Conservation (phyloP, 2,797 vertebrate genomes). For the Thunnus albacares region DNA sequence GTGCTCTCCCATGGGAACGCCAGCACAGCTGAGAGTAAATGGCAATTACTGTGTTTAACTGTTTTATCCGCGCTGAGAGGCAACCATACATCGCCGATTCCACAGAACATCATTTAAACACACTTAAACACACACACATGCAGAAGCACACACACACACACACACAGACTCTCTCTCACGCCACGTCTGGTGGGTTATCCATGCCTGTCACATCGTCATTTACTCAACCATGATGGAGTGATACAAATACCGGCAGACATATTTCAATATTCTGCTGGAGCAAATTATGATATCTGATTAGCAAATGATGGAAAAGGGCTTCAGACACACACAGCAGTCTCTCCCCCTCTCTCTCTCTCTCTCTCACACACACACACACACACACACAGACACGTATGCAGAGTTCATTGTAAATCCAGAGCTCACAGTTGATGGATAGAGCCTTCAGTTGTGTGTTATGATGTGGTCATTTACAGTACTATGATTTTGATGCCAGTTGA, state of each 20-base stretch:
- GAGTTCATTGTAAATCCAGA: constrained; percentile 25
- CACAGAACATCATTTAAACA: constrained; percentile 78
- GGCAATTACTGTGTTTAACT: constrained; percentile 83
- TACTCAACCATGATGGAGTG: constrained; percentile 74
- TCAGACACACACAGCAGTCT: constrained; percentile 2
- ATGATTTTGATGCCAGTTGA: background rate
- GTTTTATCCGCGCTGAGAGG: constrained; percentile 76
- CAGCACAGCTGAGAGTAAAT: constrained; percentile 81
- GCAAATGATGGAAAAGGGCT: constrained; percentile 59
- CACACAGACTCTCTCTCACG: constrained; percentile 32
- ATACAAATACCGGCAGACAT: constrained; percentile 73
- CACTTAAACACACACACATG: constrained; percentile 50
- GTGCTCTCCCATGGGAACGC: constrained; percentile 71
- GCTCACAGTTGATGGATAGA: constrained; percentile 47
- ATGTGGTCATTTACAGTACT: constrained; percentile 14
- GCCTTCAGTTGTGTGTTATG: constrained; percentile 42
- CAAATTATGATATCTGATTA: constrained; percentile 78
- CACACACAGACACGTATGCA: constrained; percentile 10
- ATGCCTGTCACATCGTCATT: constrained; percentile 80
- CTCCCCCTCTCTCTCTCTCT: background rate
- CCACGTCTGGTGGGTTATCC: constrained; percentile 66
- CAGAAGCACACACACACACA: constrained; percentile 12
- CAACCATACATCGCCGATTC: constrained; percentile 72
- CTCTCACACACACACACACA: constrained; percentile 15
- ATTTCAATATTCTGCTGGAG: constrained; percentile 72